Percentiles rank a stretch among this genome's conserved stretches.
Evolutionary conservation across 2,113 vertebrate species (phyloP).

Genomic region (Paratilapia polleni): DNA sequence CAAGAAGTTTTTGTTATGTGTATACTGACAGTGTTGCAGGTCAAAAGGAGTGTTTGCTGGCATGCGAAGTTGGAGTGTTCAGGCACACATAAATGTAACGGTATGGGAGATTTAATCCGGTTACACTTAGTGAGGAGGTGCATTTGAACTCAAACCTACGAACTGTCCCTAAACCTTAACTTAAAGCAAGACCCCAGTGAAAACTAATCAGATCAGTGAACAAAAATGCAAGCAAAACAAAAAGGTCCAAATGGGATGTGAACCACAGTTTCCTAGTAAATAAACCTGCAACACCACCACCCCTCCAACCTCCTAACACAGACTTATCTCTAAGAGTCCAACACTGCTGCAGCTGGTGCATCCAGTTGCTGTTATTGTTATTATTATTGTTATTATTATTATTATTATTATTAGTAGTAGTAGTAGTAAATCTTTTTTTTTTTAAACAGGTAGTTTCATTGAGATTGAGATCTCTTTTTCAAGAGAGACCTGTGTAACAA

Average conservation of each 20-base stretch:
- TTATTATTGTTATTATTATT: neutral
- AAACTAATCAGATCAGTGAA: too few species aligned
- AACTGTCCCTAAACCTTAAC: too few species aligned
- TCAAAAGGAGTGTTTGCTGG: neutral
- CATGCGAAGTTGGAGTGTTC: neutral
- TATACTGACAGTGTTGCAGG: neutral
- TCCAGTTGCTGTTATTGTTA: neutral
- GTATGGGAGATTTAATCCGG: accelerated
- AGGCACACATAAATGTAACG: neutral
- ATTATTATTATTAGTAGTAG: neutral
- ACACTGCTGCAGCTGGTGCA: neutral
- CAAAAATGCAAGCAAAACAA: too few species aligned
- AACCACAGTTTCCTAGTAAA: neutral
- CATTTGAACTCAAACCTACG: too few species aligned
- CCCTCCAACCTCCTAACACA: accelerated
- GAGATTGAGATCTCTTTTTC: neutral
- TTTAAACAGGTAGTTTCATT: neutral
- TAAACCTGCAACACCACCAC: neutral
- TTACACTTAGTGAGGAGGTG: too few species aligned
- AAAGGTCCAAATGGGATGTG: neutral
- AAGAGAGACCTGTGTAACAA: too few species aligned
- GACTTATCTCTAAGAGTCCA: neutral
- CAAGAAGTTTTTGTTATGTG: neutral
- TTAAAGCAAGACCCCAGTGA: too few species aligned
- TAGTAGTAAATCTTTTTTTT: accelerated